phyloP scores from a whole-genome alignment of 1,140 invertebrate genomes.

The Halictus rubicundus region DNA sequence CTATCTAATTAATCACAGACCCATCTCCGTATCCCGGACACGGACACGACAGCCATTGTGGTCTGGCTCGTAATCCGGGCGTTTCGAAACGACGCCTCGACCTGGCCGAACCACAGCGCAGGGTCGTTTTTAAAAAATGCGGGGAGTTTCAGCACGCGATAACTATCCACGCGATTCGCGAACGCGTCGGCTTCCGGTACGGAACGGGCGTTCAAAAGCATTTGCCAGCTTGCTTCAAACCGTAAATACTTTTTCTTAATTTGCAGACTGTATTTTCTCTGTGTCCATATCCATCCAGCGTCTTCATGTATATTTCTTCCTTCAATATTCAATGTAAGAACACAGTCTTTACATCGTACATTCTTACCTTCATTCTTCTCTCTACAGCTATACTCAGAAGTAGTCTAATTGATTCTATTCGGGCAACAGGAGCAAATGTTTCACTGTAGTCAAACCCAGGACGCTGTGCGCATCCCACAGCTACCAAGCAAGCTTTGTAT shows the following conservation, averaged over 20 bases:
- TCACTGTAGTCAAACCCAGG: slow-evolving; percentile 24
- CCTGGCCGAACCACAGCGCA: too few relatives aligned
- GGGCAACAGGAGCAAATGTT: slow-evolving; percentile 22
- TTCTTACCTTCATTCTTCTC: not conserved
- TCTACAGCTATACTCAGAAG: slow-evolving; percentile 22
- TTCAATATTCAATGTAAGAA: slow-evolving; percentile 7
- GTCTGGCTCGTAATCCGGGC: too few relatives aligned
- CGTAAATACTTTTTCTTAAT: slow-evolving; percentile 30
- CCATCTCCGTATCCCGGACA: too few relatives aligned
- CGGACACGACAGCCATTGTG: too few relatives aligned
- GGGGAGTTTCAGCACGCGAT: too few relatives aligned
- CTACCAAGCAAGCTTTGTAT: slow-evolving; percentile 29
- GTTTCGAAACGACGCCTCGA: too few relatives aligned
- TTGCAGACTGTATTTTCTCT: slow-evolving; percentile 1
- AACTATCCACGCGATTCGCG: too few relatives aligned
- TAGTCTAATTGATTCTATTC: slow-evolving; percentile 1
- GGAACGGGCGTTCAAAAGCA: too few relatives aligned
- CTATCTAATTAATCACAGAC: too few relatives aligned
- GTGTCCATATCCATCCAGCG: not conserved
- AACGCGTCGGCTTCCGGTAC: too few relatives aligned
- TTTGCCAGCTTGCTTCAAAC: slow-evolving; percentile 14
- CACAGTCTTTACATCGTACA: slow-evolving; percentile 25
- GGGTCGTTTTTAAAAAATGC: too few relatives aligned
- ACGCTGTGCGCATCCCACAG: slow-evolving; percentile 7
- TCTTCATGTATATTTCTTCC: slow-evolving; percentile 37